Percentiles rank a stretch among this genome's conserved stretches.
These are phyloP conservation scores for Gymnopithys bicolor DNA, from an alignment of 2,797 vertebrate genomes.

Conservation along the genomic window DNA sequence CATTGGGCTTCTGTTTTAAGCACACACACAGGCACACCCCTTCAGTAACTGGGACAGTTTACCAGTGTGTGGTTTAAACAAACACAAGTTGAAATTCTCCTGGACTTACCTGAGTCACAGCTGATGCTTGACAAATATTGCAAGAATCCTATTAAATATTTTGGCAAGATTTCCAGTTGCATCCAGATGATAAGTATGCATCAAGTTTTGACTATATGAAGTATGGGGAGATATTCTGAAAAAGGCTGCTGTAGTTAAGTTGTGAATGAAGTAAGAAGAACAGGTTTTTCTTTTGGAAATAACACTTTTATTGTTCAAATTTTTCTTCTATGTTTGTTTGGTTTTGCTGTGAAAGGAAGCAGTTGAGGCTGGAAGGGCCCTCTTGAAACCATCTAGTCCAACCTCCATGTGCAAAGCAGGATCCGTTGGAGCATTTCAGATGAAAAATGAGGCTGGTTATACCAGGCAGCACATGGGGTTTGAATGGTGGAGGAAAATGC, in stretches of 20 bases:
- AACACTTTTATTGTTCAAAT: not conserved
- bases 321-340: not conserved
- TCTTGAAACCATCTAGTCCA: not conserved
- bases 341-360: not conserved
- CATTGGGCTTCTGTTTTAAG: not conserved
- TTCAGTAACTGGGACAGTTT: not conserved
- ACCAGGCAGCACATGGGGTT: not conserved
- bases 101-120: not conserved
- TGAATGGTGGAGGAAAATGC: not conserved
- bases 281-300: not conserved
- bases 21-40: fast-evolving
- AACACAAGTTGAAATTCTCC: not conserved
- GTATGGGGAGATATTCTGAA: not conserved
- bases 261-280: not conserved
- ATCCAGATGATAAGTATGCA: not conserved
- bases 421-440: not conserved
- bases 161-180: not conserved
- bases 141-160: not conserved
- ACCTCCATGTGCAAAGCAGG: not conserved
- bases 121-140: not conserved
- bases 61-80: not conserved
- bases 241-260: not conserved
- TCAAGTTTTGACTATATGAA: not conserved
- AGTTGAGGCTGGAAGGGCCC: not conserved
- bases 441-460: not conserved